phyloP scores from a whole-genome alignment of 2,888 invertebrate species.

The Molorchus minor region DNA sequence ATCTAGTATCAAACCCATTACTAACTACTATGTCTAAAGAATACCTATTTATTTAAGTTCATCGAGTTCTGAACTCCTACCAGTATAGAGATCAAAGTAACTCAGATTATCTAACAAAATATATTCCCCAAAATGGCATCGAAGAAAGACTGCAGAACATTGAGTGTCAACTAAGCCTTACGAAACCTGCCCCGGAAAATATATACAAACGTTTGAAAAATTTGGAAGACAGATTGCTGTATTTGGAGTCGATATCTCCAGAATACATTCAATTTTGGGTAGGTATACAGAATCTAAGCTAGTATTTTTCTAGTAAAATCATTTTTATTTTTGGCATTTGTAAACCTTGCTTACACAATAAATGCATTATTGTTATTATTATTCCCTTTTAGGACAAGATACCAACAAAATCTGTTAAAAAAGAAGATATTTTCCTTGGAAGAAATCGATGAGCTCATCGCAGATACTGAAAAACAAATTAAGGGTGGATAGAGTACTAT shows the following conservation, averaged over 20 bases:
- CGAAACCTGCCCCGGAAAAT: slow-evolving; percentile 68
- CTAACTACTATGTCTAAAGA: neutral
- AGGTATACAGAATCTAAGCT: too few species aligned
- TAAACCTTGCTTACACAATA: too few species aligned
- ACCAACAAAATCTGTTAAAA: slow-evolving; percentile 46
- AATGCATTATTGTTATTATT: too few species aligned
- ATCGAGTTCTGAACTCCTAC: slow-evolving; percentile 75
- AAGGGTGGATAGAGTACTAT: slow-evolving; percentile 15
- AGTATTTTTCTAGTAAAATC: neutral
- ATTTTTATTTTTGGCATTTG: neutral
- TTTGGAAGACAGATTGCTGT: slow-evolving; percentile 78
- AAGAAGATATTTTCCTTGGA: slow-evolving; percentile 54
- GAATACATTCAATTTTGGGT: slow-evolving; percentile 80
- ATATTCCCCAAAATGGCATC: slow-evolving; percentile 64
- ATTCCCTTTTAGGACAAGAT: slow-evolving; percentile 48
- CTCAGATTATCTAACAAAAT: slow-evolving; percentile 64
- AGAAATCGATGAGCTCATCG: slow-evolving; percentile 57
- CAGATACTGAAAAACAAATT: slow-evolving; percentile 49
- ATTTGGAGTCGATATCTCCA: slow-evolving; percentile 80
- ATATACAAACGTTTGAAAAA: slow-evolving; percentile 75
- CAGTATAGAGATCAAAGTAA: slow-evolving; percentile 65
- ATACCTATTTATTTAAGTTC: slow-evolving; percentile 65
- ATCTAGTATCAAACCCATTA: too few species aligned
- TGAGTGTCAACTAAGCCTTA: slow-evolving; percentile 70
- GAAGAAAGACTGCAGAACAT: slow-evolving; percentile 74